Evolutionary conservation across 2,797 vertebrate species (phyloP), one percentile per base, ranked within the genome.

Genomic region (Brachyalestes nurse): DNA sequence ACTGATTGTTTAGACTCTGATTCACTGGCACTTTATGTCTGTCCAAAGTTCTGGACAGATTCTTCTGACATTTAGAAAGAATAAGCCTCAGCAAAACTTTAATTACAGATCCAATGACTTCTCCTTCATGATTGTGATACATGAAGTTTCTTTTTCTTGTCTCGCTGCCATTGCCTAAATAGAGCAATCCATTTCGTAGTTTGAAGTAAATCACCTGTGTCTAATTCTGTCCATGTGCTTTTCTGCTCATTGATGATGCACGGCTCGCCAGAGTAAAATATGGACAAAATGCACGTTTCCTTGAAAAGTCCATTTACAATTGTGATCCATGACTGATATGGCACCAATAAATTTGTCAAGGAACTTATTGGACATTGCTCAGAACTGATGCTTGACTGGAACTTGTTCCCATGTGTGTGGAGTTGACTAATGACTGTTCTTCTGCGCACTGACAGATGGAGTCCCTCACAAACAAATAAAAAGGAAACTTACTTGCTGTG

Each of bases 391-490:
- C 71, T 77, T 64, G 75, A 72, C 74, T 82, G 66, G 60, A 82
- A 78, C 69, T 77, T 69, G 75, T 57, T 58, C 38, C 83, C 83
- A 82, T 86, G 77, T 77, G 58, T 77, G 51, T 69, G 71, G 71
- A 78, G 75, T 77, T 80, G 83, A 84, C 83, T 84, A 77, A 84
- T 75, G 79, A 76, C 75, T 70, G 57, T 47, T 84, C 45, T 78
- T 81, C 65, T 45, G 57, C 14, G 47, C 58, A 38, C 79, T 84
- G 83, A 81, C 79, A 78, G 83, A 84, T 81, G 79, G 69, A 80
- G 82, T 67, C 45, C 21, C 67, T 83, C 67, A 19, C 74, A 83
- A 76, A 69, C 78, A 81, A 83, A 81, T 53, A 76, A 58, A 62
- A 78, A 76, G 19, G 51, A 85, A 76, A 72, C 71, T 45, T 80